phyloP scores from a whole-genome alignment of 1,140 invertebrate species.

The Armadillidium nasatum region DNA sequence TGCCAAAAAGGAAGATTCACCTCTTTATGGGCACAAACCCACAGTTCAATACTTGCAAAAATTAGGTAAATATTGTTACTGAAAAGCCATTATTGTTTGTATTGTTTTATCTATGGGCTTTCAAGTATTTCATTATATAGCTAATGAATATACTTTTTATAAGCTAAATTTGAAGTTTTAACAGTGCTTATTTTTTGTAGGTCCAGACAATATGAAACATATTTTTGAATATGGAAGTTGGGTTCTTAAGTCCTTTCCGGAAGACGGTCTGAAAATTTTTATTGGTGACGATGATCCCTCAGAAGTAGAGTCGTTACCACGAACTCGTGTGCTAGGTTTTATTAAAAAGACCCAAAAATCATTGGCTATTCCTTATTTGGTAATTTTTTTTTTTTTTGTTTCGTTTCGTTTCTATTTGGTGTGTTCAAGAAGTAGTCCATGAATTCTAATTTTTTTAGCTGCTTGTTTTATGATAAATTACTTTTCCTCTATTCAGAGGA shows the following conservation, averaged over 20 bases:
- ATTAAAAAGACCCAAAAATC: conserved; percentile 18
- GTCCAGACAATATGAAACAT: conserved; percentile 75
- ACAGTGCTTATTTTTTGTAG: too few species aligned
- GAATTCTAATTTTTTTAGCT: too few species aligned
- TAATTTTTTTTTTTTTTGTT: conserved; percentile 49
- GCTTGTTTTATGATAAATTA: too few species aligned
- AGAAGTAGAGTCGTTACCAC: conserved; percentile 25
- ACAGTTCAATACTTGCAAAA: conserved; percentile 90
- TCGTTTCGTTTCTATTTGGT: too few species aligned
- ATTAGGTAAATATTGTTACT: conserved; percentile 58
- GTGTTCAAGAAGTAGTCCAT: too few species aligned
- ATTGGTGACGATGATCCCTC: conserved; percentile 65
- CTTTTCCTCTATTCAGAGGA: too few species aligned
- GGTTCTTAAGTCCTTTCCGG: conserved; percentile 78
- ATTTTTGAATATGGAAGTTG: conserved; percentile 94
- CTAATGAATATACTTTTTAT: too few species aligned
- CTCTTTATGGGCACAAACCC: conserved; percentile 69
- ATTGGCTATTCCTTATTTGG: conserved; percentile 2
- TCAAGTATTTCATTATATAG: too few species aligned
- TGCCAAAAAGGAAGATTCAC: conserved; percentile 68
- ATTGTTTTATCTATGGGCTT: too few species aligned
- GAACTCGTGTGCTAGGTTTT: background rate
- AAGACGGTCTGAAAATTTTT: conserved; percentile 90
- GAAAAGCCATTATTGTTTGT: too few species aligned
- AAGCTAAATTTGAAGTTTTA: too few species aligned